Evolutionary conservation across 2,888 invertebrate genomes (phyloP).

Genomic region (Aleiodes testaceus): DNA sequence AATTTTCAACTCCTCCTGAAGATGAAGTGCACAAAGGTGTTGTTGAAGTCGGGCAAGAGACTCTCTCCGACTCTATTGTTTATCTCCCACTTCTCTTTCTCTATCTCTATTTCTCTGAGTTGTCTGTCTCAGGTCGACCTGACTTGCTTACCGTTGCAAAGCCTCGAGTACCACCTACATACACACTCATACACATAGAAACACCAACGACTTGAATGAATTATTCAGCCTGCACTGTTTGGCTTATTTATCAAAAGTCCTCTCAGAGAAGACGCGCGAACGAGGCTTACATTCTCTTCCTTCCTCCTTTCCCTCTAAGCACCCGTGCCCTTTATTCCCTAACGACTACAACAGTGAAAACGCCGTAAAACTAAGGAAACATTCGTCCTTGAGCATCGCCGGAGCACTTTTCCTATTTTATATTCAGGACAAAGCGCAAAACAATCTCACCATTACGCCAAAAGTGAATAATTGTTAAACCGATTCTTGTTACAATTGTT

Average conservation of each 20-base stretch:
- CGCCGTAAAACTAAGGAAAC: constrained; percentile 4
- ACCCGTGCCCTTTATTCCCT: constrained; percentile 15
- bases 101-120: not conserved
- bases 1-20: not conserved
- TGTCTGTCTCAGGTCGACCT: constrained; percentile 26
- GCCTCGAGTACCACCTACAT: not conserved
- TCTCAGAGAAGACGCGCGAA: constrained; percentile 28
- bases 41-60: constrained; percentile 27
- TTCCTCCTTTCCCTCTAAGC: not conserved
- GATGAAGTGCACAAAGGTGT: constrained; percentile 23
- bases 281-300: constrained; percentile 14
- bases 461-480: too few species aligned
- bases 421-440: not conserved
- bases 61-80: constrained; percentile 20
- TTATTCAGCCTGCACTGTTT: constrained; percentile 42
- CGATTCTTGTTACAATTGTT: too few species aligned
- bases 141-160: constrained; percentile 25
- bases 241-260: constrained; percentile 43
- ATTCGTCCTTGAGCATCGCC: not conserved
- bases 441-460: too few species aligned
- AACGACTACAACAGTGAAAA: constrained; percentile 13
- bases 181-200: constrained; percentile 9
- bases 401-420: not conserved
- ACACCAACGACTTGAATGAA: constrained; percentile 37
- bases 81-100: constrained; percentile 1